These are phyloP conservation scores for Corythoichthys intestinalis DNA, from an alignment of 2,113 vertebrate genomes.

Conservation along the genomic window DNA sequence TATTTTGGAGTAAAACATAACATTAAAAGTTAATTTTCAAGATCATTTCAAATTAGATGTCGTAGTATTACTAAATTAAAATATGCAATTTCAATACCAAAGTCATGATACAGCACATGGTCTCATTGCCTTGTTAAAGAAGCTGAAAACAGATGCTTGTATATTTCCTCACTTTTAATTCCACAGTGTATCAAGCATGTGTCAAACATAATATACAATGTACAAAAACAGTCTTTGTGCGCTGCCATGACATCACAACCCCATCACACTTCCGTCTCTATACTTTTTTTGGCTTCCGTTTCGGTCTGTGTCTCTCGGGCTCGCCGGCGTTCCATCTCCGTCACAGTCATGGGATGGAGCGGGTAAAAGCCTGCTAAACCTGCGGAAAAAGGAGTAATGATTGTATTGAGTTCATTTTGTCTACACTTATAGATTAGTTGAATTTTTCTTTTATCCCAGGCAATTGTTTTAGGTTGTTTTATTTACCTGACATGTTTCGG, in stretches of 20 bases:
- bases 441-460: too few species aligned
- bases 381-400: constrained; percentile 18
- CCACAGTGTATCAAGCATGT: not conserved
- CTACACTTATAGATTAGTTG: too few species aligned
- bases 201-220: not conserved
- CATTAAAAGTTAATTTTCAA: too few species aligned
- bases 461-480: too few species aligned
- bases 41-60: too few species aligned
- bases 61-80: too few species aligned
- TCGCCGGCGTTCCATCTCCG: constrained; percentile 63
- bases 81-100: too few species aligned
- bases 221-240: not conserved
- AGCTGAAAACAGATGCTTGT: not conserved
- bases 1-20: too few species aligned
- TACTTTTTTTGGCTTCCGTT: not conserved
- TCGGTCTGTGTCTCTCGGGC: constrained; percentile 9
- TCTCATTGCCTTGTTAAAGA: not conserved
- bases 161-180: not conserved
- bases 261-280: not conserved
- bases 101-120: too few species aligned
- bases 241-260: constrained; percentile 1
- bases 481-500: too few species aligned
- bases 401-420: too few species aligned
- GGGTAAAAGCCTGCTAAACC: constrained; percentile 78
- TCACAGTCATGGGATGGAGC: constrained; percentile 76